A percentile compares a stretch with the other conserved stretches of the same genome.
phyloP scores from a whole-genome alignment of 2,113 vertebrate species.

The Mastomys natalensis region DNA sequence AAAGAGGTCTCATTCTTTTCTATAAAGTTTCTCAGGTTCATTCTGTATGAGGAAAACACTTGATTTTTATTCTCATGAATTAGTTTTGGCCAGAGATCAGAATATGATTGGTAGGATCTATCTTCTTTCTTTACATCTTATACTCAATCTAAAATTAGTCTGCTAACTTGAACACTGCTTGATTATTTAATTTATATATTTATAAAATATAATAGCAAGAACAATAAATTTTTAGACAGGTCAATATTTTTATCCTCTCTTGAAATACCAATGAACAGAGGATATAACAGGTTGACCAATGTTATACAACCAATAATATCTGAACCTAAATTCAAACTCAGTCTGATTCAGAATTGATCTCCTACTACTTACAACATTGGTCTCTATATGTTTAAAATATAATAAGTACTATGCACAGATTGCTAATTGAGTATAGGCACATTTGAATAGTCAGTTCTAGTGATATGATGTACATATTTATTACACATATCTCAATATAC shows the following conservation, averaged over 20 bases:
- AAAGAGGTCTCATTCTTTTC: neutral
- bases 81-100: conserved; percentile 58
- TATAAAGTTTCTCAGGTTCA: neutral
- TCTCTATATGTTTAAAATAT: neutral
- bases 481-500: neutral
- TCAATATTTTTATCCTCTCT: neutral
- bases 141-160: conserved; percentile 6
- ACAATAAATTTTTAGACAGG: conserved; percentile 1
- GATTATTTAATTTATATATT: neutral
- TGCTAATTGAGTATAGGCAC: neutral
- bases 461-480: neutral
- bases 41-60: neutral
- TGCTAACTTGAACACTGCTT: conserved; percentile 60
- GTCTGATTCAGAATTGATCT: neutral
- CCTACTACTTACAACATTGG: neutral
- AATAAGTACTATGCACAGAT: neutral
- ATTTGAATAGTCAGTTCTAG: neutral
- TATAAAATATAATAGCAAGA: neutral
- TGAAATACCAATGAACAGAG: neutral
- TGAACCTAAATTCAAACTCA: neutral
- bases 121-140: conserved; percentile 26
- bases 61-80: conserved; percentile 36
- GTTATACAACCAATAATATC: neutral
- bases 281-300: neutral
- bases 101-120: neutral